Percentiles rank a stretch among this genome's conserved stretches.
phyloP scores from a whole-genome alignment of 2,113 vertebrate species.

The Hippolais icterina region DNA sequence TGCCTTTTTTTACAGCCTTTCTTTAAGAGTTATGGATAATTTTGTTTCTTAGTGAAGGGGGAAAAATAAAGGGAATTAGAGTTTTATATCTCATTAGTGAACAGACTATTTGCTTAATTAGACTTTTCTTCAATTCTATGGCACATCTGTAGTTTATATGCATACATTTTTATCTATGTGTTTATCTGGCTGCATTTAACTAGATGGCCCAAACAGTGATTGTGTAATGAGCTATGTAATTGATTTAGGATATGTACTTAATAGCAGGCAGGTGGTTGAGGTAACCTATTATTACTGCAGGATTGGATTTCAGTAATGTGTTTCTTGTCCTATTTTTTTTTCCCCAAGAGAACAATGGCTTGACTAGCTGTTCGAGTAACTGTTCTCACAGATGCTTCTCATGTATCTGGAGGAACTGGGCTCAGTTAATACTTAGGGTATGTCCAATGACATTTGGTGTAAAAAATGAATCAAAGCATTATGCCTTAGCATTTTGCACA shows the following conservation, averaged over 20 bases:
- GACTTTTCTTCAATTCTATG: background rate
- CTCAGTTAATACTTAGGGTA: background rate
- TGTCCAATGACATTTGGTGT: background rate
- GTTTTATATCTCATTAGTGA: background rate
- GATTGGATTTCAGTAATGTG: background rate
- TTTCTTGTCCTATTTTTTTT: background rate
- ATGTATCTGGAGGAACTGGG: background rate
- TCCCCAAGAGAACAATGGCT: background rate
- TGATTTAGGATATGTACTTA: background rate
- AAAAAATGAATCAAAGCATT: background rate
- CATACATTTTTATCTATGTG: background rate
- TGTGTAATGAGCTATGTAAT: background rate
- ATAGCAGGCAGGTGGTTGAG: background rate
- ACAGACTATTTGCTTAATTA: background rate
- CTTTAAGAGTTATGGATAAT: background rate
- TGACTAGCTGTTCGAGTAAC: background rate
- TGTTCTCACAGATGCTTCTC: background rate
- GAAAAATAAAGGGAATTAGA: background rate
- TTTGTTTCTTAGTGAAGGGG: background rate
- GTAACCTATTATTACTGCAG: background rate
- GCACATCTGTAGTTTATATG: background rate
- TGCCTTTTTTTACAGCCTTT: background rate
- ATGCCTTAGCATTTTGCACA: background rate
- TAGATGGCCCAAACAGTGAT: background rate
- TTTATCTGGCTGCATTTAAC: background rate